These are phyloP conservation scores for Plutomurus gul DNA, from an alignment of 1,140 invertebrate species.

Conservation along the genomic window DNA sequence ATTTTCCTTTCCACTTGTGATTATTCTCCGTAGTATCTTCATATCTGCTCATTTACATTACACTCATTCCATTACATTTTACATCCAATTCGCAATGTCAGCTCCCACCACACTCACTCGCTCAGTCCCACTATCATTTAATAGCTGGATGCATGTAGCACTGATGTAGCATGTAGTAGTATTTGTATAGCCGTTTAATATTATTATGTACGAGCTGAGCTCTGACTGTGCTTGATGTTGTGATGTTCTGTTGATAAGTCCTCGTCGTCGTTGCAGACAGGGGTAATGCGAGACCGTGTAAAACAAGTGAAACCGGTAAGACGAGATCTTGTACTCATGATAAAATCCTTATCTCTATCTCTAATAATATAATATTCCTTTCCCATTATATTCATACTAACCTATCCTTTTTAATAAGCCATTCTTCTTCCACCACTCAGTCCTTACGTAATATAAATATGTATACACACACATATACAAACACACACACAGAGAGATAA, in stretches of 20 bases:
- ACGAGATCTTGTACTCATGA: slow-evolving; percentile 51
- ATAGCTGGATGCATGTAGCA: background rate
- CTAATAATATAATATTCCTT: slow-evolving; percentile 18
- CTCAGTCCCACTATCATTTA: background rate
- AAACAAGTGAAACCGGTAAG: slow-evolving; percentile 53
- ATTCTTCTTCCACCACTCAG: background rate
- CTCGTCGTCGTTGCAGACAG: background rate
- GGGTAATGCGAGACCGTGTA: slow-evolving; percentile 48
- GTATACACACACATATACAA: background rate
- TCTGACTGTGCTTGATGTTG: background rate
- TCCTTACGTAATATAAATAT: background rate
- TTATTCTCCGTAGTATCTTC: background rate
- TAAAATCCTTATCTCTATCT: slow-evolving; percentile 44
- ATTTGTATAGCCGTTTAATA: background rate
- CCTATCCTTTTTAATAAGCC: slow-evolving; percentile 13
- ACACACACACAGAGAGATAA: background rate
- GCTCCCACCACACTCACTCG: slow-evolving; percentile 8
- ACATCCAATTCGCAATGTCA: slow-evolving; percentile 27
- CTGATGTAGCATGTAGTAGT: no score
- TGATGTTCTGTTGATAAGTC: background rate
- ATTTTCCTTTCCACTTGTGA: background rate
- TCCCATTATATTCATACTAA: slow-evolving; percentile 13
- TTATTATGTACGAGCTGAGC: background rate
- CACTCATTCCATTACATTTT: slow-evolving; percentile 32
- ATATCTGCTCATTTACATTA: slow-evolving; percentile 30